Conservation (phyloP, 1,140 invertebrate genomes). For the Drosophila arawakana region DNA sequence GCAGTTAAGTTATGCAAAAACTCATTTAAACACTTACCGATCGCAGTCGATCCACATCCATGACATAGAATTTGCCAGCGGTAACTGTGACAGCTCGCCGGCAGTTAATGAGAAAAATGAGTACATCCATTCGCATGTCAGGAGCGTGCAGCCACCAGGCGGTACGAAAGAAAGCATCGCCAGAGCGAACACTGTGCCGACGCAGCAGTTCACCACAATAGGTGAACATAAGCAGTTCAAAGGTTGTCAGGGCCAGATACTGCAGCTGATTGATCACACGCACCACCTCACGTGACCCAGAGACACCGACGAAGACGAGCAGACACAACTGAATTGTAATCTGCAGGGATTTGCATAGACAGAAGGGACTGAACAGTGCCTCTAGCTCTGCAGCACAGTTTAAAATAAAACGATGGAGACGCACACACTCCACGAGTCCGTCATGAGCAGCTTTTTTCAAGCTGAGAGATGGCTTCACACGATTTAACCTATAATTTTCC, state of each 20-base stretch:
- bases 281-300: constrained; percentile 61
- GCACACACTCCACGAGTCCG: constrained; percentile 67
- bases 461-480: background rate
- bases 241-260: constrained; percentile 62
- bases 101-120: constrained; percentile 72
- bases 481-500: constrained; percentile 3
- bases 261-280: constrained; percentile 73
- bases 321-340: constrained; percentile 77
- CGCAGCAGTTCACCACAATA: constrained; percentile 74
- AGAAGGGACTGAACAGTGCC: constrained; percentile 74
- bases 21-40: constrained; percentile 43
- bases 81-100: constrained; percentile 66
- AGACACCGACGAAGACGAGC: constrained; percentile 73
- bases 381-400: constrained; percentile 60
- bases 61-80: constrained; percentile 78
- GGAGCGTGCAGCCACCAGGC: constrained; percentile 65
- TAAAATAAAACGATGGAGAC: constrained; percentile 70
- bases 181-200: constrained; percentile 68
- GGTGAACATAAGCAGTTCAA: constrained; percentile 77
- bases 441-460: constrained; percentile 32
- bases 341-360: constrained; percentile 76
- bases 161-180: constrained; percentile 73
- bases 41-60: constrained; percentile 75
- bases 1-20: background rate
- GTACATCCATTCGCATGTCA: constrained; percentile 60